Base-by-base conservation (phyloP, 2,113 vertebrate species). In the Cyanistes caeruleus region DNA sequence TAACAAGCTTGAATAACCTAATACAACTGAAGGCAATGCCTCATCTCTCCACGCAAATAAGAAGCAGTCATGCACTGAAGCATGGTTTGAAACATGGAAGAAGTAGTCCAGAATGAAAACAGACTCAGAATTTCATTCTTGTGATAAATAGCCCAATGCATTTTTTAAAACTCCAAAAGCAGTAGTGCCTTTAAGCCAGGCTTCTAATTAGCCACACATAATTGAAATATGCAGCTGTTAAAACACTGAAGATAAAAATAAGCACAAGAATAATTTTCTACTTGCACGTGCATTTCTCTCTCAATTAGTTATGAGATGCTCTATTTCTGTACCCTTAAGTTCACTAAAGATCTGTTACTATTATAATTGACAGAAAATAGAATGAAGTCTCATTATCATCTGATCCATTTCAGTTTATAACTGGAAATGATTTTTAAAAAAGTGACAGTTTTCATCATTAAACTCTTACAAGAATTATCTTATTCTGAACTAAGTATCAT, bases 201-300 rank as follows among this genome's bases (percentile, higher is more conserved):
- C 78, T 95, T 93, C 78, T 86, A 87, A 96, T 96, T 91, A 93
- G 55, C 48, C 59, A 76, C 55, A 55, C 27, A 25, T 68, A 94
- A 87, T 75, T 86, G 63, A 95, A 91, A 83, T 60, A 92, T 77
- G 78, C 90, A 93, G 87, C 87, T 96, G 85, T 83, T 96, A 91
- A 94, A 93, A 94, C 37, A 74, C 44, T 39, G n/a, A 72, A 67
- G 60, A 79, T 55, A 95, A 95, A 96, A 96, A 95, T 95, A 96
- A 89, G 76, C 52, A 84, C 39, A 70, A 76, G 84, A 91, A 91
- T 69, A 1, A 87, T 95, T 67, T 95, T 94, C 87, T 82, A 89
- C 74, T 85, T 87, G 87, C 89, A 96, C 15, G 2, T 95, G 93
- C 80, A 93, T 53, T 78, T 96, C 75, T 92, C 64, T 88, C 65